These are phyloP conservation scores for Leptodactylus fuscus DNA, from an alignment of 2,113 vertebrate genomes.

Conservation along the genomic window DNA sequence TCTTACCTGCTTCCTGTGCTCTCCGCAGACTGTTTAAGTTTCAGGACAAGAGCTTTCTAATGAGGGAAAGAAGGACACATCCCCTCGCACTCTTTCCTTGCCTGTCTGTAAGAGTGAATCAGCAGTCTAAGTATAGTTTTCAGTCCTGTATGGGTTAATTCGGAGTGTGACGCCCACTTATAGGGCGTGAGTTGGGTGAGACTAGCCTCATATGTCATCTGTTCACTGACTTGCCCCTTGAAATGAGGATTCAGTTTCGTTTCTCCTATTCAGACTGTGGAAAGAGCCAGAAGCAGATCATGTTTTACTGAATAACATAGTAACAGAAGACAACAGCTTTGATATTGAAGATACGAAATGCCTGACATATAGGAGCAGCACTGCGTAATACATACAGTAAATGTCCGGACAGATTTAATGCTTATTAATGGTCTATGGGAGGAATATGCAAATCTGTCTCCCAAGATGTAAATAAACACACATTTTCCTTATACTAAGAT, in stretches of 20 bases:
- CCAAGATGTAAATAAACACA: too few species aligned
- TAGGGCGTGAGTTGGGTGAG: not conserved
- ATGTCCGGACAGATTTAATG: too few species aligned
- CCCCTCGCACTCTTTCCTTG: not conserved
- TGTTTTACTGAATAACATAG: not conserved
- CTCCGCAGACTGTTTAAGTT: not conserved
- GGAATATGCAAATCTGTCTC: too few species aligned
- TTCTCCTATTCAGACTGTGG: not conserved
- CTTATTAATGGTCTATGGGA: too few species aligned
- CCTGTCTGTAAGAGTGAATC: not conserved
- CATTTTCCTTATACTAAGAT: too few species aligned
- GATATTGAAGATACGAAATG: too few species aligned
- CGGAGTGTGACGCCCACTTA: not conserved
- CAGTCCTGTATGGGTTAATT: not conserved
- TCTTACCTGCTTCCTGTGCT: not conserved
- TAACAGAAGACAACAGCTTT: not conserved
- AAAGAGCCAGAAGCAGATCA: not conserved
- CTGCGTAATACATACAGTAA: too few species aligned
- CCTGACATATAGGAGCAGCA: too few species aligned
- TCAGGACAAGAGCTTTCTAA: not conserved
- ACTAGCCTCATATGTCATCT: not conserved
- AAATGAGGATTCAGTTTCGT: constrained; percentile 4
- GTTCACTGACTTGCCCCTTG: not conserved
- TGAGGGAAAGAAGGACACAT: not conserved
- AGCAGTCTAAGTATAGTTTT: not conserved